Evolutionary conservation across 2,888 invertebrate genomes (phyloP).

Genomic region (Drosophila acutilabella): DNA sequence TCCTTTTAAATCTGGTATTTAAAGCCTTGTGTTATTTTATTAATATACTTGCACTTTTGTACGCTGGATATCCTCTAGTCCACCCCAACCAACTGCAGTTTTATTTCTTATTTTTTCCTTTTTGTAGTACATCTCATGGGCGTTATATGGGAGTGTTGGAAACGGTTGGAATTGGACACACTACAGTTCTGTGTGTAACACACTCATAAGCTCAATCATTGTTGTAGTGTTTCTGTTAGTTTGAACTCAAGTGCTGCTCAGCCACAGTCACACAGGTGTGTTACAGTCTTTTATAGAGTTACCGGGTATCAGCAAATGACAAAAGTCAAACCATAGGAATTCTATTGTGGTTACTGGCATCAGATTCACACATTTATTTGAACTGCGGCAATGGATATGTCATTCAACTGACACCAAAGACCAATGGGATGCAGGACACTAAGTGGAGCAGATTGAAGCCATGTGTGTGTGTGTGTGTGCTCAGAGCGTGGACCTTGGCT

Average conservation of each 20-base stretch:
- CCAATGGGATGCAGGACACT: constrained; percentile 12
- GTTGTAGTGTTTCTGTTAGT: constrained; percentile 17
- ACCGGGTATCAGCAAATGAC: neutral
- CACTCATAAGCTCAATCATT: constrained; percentile 16
- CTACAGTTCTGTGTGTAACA: constrained; percentile 18
- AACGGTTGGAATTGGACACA: constrained; percentile 23
- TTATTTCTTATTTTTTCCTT: constrained; percentile 10
- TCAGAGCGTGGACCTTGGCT: constrained; percentile 1
- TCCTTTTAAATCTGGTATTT: too few relatives aligned
- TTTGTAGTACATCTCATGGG: constrained; percentile 29
- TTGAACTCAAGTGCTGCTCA: constrained; percentile 34
- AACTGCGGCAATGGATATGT: constrained; percentile 11
- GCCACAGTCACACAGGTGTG: constrained; percentile 20
- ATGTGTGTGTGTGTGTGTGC: constrained; percentile 13
- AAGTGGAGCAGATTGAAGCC: constrained; percentile 37
- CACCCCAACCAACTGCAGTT: too few relatives aligned
- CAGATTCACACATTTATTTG: constrained; percentile 9
- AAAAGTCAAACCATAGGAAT: constrained; percentile 1
- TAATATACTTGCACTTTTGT: too few relatives aligned
- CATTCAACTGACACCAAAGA: constrained; percentile 33
- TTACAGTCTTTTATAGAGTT: neutral
- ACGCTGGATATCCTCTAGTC: neutral
- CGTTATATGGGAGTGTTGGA: constrained; percentile 13
- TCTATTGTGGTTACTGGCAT: constrained; percentile 1
- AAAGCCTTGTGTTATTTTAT: too few relatives aligned